These are phyloP conservation scores for Aphaenogaster floridana DNA, from an alignment of 1,140 invertebrate species.

Conservation along the genomic window DNA sequence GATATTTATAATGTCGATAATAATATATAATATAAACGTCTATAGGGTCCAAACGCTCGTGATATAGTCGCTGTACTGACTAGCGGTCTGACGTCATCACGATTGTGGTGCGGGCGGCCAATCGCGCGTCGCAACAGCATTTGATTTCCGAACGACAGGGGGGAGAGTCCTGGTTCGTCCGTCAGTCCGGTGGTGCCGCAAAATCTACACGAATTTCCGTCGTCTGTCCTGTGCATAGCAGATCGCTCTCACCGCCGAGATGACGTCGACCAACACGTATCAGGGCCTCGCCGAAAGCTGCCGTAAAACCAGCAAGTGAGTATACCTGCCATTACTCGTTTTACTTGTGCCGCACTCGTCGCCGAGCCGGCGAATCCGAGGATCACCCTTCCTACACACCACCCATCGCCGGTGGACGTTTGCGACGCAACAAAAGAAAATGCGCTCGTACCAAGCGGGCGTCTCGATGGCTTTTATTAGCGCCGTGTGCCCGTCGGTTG, in stretches of 20 bases:
- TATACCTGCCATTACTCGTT: conserved; percentile 52
- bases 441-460: too few species aligned
- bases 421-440: not conserved
- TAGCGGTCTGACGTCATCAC: conserved; percentile 68
- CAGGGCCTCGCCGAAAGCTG: conserved; percentile 74
- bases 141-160: conserved; percentile 78
- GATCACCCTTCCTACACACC: not conserved
- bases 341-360: too few species aligned
- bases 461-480: not conserved
- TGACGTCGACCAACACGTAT: conserved; percentile 83
- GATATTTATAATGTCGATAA: too few species aligned
- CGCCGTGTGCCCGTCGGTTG: not conserved
- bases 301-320: conserved; percentile 84
- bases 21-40: too few species aligned
- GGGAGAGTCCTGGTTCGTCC: conserved; percentile 69
- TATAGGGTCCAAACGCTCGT: not conserved
- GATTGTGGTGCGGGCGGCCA: conserved; percentile 66
- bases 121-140: conserved; percentile 75
- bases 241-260: conserved; percentile 52
- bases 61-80: conserved; percentile 66
- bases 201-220: conserved; percentile 53
- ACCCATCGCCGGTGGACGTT: not conserved
- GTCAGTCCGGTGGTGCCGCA: conserved; percentile 46
- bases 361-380: not conserved
- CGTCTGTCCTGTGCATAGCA: conserved; percentile 35